These are phyloP conservation scores for Lampropteryx suffumata DNA, from an alignment of 2,888 invertebrate species.

Conservation along the genomic window DNA sequence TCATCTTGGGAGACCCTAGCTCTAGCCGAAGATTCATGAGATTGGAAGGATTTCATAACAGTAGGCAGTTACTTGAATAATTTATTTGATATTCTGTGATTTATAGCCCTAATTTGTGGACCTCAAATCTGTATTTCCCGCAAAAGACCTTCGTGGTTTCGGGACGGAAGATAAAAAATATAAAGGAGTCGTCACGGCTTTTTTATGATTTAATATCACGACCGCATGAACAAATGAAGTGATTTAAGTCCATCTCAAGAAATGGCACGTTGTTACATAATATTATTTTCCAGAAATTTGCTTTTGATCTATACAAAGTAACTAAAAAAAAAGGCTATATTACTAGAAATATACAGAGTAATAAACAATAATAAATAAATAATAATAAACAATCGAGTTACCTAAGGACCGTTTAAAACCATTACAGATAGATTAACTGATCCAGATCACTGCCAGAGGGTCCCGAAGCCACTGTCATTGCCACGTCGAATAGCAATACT, in stretches of 20 bases:
- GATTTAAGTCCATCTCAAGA: not conserved
- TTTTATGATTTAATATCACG: slow-evolving; percentile 20
- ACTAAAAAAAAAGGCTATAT: no score
- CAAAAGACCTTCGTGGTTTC: slow-evolving; percentile 13
- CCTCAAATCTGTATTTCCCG: slow-evolving; percentile 24
- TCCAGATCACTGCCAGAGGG: no score
- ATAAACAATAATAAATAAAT: no score
- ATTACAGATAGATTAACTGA: no score
- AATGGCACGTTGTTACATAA: no score
- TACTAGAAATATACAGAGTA: no score
- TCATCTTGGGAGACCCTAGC: not conserved
- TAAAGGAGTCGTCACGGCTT: slow-evolving; percentile 6
- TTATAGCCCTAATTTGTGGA: slow-evolving; percentile 34
- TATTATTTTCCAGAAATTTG: no score
- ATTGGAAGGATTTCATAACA: slow-evolving; percentile 25
- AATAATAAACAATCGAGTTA: no score
- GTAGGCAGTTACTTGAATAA: slow-evolving; percentile 32
- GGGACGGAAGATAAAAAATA: slow-evolving; percentile 19
- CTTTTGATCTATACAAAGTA: no score
- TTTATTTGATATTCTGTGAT: slow-evolving; percentile 35
- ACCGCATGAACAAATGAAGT: slow-evolving; percentile 3
- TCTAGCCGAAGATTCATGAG: slow-evolving; percentile 18
- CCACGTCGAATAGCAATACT: no score
- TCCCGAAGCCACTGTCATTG: no score
- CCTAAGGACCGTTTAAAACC: no score